Base-by-base conservation (phyloP, 2,113 vertebrate genomes). In the Rostratula benghalensis region DNA sequence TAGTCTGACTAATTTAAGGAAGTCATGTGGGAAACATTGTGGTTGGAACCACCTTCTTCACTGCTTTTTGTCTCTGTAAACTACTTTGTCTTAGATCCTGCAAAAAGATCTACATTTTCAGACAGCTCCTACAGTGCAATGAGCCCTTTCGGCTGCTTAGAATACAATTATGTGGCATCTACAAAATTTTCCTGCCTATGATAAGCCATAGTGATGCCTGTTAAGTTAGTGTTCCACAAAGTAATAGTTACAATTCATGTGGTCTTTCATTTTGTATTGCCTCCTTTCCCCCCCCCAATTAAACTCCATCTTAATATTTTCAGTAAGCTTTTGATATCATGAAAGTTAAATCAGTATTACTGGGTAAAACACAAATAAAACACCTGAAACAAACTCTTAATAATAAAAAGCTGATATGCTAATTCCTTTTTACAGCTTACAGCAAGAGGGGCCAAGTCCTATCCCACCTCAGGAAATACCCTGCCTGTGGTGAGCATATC, bases 281-380 rank as follows among this genome's bases (percentile, higher is more conserved):
- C 3, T 4, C 11, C 11, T 9, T 18, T 9, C 9, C 22, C 2
- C 0, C 2, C 7, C 16, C 33, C 6, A 57, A 17, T 41, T 48
- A 87, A 90, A 75, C 50, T 54, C 21, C 35, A 54, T 48, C 60
- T 51, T 43, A 84, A 35, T 77, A 22, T 33, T 67, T 78, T 86
- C 80, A 45, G 15, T 17, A n/a, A 81, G 48, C 11, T 81, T 87
- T 35, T 92, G 51, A 69, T 50, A 50, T 64, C 28, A 64, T 6
- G 5, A 46, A 81, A 31, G 18, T 71, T 13, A 68, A 82, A 87
- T 84, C 61, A 76, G 43, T 45, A 37, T 56, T 61, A 53, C 57
- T 76, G 17, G 13, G 30, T 50, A 91, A 86, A 94, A n/a, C 67
- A 89, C n/a, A 59, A 37, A 78, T 48, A 59, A 84, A 82, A 76